Conservation (phyloP, 2,888 invertebrate species). For the Oxycera nigricornis region DNA sequence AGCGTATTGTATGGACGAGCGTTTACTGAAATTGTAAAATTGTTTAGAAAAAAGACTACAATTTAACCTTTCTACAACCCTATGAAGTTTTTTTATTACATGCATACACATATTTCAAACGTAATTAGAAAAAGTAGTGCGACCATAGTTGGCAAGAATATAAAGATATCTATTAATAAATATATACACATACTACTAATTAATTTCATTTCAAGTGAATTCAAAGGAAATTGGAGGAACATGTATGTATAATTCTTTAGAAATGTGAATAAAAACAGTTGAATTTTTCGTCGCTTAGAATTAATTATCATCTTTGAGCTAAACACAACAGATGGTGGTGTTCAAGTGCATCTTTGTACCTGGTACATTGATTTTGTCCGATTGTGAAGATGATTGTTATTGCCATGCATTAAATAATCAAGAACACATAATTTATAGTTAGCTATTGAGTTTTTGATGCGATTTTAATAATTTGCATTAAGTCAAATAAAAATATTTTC, state of each 20-base stretch:
- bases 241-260: not conserved
- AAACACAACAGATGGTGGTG: not conserved
- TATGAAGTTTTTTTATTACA: not conserved
- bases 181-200: not conserved
- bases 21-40: not conserved
- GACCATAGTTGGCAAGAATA: too few species aligned
- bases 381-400: not conserved
- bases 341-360: not conserved
- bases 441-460: not conserved
- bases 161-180: not conserved
- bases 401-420: not conserved
- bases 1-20: not conserved
- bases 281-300: not conserved
- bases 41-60: not conserved
- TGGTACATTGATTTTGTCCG: not conserved
- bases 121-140: too few species aligned
- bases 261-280: not conserved
- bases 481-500: conserved; percentile 17
- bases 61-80: not conserved
- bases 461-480: conserved; percentile 12
- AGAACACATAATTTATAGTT: conserved; percentile 1
- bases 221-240: not conserved
- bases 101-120: not conserved
- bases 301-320: conserved; percentile 3
- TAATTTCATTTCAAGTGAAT: not conserved